Percentiles rank a stretch among this genome's conserved stretches.
These are phyloP conservation scores for Hypomecis atomaria DNA, from an alignment of 2,888 invertebrate species.

Conservation along the genomic window DNA sequence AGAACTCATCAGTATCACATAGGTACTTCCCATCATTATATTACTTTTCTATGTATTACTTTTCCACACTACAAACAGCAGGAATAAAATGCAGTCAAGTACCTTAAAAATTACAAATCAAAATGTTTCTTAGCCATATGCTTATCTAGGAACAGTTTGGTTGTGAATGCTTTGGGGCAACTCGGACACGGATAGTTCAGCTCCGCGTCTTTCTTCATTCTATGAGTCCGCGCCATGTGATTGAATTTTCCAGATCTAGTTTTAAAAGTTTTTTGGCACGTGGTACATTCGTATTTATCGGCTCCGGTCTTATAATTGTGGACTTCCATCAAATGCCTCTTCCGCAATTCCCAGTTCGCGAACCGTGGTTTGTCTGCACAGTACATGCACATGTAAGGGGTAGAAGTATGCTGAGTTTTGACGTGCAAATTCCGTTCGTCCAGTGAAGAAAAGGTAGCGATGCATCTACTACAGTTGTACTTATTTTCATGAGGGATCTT, in stretches of 20 bases:
- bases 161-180: constrained; percentile 82
- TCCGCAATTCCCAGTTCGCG: constrained; percentile 74
- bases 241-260: constrained; percentile 78
- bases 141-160: constrained; percentile 81
- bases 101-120: constrained; percentile 53
- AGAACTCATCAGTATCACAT: constrained; percentile 73
- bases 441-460: constrained; percentile 72
- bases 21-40: constrained; percentile 35
- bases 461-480: constrained; percentile 74
- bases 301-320: constrained; percentile 75
- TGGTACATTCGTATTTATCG: constrained; percentile 74
- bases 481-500: constrained; percentile 78
- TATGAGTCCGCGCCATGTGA: constrained; percentile 76
- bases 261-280: constrained; percentile 75
- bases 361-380: constrained; percentile 78
- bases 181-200: constrained; percentile 77
- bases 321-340: constrained; percentile 74
- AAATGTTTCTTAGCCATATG: constrained; percentile 83
- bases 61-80: constrained; percentile 23
- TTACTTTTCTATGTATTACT: constrained; percentile 20
- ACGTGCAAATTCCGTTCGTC: constrained; percentile 74
- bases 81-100: constrained; percentile 23
- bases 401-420: constrained; percentile 74
- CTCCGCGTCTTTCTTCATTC: constrained; percentile 73
- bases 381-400: constrained; percentile 75